Base-by-base conservation (phyloP, 2,888 invertebrate genomes). In the Drosophila diplacantha region DNA sequence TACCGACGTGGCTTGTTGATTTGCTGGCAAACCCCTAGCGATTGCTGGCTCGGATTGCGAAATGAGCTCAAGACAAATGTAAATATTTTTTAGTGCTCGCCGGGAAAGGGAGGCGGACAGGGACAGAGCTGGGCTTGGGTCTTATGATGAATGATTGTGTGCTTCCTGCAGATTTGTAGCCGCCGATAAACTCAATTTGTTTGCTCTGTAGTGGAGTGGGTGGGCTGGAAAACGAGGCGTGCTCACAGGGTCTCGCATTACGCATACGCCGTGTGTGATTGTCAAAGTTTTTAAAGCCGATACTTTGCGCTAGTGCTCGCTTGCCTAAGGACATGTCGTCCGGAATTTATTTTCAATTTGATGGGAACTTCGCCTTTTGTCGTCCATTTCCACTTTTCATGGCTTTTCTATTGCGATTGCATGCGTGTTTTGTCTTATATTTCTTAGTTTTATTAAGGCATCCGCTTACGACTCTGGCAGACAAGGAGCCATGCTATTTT, bases 161-260 rank as follows among this genome's bases (percentile, higher is more conserved):
- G 71, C 56, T 75, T 74, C 71, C 74, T 72, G 46, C 46, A 63
- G 79, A 81, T 78, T 70, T 74, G 66, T 69, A 72, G 71, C 63
- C 67, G 49, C 64, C 72, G 75, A 81, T 78, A 78, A 81, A 81
- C 79, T 74, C 81, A 81, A 78, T 78, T 78, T 81, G 75, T 67
- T 78, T 75, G 67, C 61, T 47, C 53, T 60, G 46, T 59, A 53
- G 46, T 53, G 37, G 29, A 31, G 34, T 5, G 44, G 44, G 31
- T 34, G 22, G 34, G 2, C 47, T 46, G 54, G 50, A 46, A 18
- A 14, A 31, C 29, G 24, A 20, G 29, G 24, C 22, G 43, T 57
- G 53, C 51, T 37, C 37, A 22, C 66, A 35, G 43, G 39, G 18
- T 39, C 54, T 67, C 58, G 44, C 47, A 73, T 72, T 69, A 75